Evolutionary conservation across 2,113 vertebrate species (phyloP).

Genomic region (Aleadryas rufinucha): DNA sequence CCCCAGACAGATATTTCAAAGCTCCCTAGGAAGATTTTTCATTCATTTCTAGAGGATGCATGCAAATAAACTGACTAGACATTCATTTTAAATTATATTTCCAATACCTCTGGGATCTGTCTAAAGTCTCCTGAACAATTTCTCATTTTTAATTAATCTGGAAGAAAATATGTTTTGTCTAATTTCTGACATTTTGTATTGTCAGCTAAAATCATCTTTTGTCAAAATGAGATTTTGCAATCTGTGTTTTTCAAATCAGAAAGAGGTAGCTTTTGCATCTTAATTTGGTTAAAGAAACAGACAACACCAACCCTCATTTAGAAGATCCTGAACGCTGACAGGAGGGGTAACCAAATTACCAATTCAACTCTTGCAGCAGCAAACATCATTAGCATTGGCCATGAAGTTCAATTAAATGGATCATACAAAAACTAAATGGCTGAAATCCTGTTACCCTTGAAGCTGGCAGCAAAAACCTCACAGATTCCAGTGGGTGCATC

Average conservation of each 20-base stretch:
- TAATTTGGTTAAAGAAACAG: neutral
- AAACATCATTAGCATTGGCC: neutral
- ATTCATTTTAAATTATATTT: neutral
- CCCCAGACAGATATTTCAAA: neutral
- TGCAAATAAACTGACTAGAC: neutral
- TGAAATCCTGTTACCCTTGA: neutral
- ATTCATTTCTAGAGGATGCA: neutral
- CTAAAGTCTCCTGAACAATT: neutral
- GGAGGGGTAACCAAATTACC: neutral
- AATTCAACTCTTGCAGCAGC: neutral
- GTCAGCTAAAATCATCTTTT: neutral
- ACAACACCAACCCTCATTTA: neutral
- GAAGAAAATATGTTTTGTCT: neutral
- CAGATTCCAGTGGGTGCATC: neutral
- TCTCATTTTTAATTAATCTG: neutral
- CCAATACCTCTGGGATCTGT: neutral
- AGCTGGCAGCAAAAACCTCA: neutral
- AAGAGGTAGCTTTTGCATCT: neutral
- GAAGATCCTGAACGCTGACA: neutral
- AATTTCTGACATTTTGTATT: neutral
- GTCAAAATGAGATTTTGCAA: neutral
- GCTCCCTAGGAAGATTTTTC: neutral
- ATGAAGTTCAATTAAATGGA: neutral
- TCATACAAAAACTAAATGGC: neutral
- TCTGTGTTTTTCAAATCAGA: neutral